Conservation (phyloP, 2,797 vertebrate species). For the Cynopterus sphinx region DNA sequence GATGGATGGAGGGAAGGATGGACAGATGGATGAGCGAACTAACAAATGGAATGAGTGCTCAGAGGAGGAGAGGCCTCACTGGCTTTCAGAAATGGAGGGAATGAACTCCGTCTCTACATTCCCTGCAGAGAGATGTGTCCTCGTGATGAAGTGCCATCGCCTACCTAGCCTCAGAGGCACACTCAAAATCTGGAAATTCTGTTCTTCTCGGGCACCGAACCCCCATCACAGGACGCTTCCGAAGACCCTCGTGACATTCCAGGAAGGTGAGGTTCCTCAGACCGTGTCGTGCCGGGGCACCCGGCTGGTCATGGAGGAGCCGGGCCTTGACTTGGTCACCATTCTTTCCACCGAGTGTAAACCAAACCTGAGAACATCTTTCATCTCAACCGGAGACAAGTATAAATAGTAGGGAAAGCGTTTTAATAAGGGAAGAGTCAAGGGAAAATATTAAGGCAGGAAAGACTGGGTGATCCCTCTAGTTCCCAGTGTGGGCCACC, state of each 20-base stretch:
- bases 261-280: not conserved
- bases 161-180: not conserved
- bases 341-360: not conserved
- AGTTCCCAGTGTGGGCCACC: not conserved
- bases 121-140: not conserved
- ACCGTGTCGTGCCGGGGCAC: rapidly evolving
- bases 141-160: rapidly evolving
- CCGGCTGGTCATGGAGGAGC: not conserved
- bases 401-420: not conserved
- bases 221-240: not conserved
- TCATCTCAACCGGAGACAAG: not conserved
- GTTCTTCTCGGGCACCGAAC: not conserved
- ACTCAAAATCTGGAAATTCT: not conserved
- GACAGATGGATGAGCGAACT: rapidly evolving
- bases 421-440: not conserved
- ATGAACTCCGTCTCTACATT: rapidly evolving
- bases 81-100: not conserved
- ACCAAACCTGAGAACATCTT: not conserved
- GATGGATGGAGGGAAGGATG: no score
- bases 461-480: not conserved
- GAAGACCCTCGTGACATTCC: not conserved
- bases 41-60: not conserved
- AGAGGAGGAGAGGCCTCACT: not conserved
- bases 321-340: no score
- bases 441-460: not conserved